phyloP scores from a whole-genome alignment of 2,888 invertebrate genomes.

The Cheilosia variabilis region DNA sequence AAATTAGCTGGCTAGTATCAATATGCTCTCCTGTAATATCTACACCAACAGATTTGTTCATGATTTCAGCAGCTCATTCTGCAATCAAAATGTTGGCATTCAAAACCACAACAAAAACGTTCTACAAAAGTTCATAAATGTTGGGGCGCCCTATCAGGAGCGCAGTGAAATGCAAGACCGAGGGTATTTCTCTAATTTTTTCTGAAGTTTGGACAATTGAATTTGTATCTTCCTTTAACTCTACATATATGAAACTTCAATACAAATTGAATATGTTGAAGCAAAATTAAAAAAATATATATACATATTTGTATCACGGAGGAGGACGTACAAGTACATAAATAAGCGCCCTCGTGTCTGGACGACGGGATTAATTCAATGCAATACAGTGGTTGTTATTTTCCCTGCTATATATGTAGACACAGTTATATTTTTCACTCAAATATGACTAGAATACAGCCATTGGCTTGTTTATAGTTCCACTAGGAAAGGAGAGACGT shows the following conservation, averaged over 20 bases:
- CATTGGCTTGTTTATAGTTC: not conserved
- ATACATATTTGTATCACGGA: not conserved
- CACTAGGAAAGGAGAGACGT: not conserved
- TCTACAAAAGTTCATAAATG: not conserved
- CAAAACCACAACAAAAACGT: not conserved
- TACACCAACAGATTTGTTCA: not conserved
- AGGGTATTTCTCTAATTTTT: conserved; percentile 1
- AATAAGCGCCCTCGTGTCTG: conserved; percentile 46
- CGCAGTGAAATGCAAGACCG: not conserved
- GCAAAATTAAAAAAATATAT: not conserved
- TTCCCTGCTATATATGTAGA: not conserved
- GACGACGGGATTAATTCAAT: conserved; percentile 30
- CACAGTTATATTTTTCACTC: not conserved
- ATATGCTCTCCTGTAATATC: not conserved
- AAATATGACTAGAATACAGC: not conserved
- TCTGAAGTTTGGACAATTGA: conserved; percentile 5
- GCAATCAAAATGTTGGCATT: conserved; percentile 7
- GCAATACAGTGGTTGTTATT: not conserved
- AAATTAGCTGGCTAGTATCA: not conserved
- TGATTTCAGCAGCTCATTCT: not conserved
- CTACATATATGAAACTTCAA: not conserved
- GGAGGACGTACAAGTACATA: conserved; percentile 18
- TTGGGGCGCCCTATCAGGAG: too few relatives aligned
- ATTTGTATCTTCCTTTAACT: conserved; percentile 4
- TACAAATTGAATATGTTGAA: not conserved